Evolutionary conservation across 2,113 vertebrate genomes (phyloP).

Genomic region (Larimichthys polyactis): DNA sequence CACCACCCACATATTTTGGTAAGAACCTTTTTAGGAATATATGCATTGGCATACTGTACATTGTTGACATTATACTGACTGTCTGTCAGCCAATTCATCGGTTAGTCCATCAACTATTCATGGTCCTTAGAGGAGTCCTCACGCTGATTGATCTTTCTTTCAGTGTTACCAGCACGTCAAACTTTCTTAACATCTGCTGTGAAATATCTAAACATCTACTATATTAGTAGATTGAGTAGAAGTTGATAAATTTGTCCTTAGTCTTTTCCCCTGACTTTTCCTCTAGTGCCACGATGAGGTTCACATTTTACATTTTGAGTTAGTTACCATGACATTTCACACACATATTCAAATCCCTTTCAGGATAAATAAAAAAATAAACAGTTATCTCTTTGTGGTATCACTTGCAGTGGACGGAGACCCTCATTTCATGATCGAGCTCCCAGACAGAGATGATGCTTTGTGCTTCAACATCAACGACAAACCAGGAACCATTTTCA

Average conservation of each 20-base stretch:
- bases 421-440: constrained; percentile 94
- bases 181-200: neutral
- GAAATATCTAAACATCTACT: neutral
- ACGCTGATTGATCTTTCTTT: neutral
- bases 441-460: constrained; percentile 87
- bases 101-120: no score
- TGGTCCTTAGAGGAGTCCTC: neutral
- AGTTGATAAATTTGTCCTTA: no score
- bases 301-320: no score
- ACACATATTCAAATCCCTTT: neutral
- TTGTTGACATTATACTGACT: no score
- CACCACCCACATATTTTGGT: constrained; percentile 58
- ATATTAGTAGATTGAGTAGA: no score
- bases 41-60: neutral
- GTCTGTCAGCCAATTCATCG: no score
- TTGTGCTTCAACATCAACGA: constrained; percentile 96
- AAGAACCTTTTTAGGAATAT: constrained; percentile 9
- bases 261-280: no score
- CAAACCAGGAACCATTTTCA: constrained; percentile 89
- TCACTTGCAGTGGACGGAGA: constrained; percentile 92
- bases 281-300: no score
- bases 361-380: neutral
- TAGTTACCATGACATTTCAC: neutral
- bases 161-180: neutral
- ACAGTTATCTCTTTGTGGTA: neutral